These are phyloP conservation scores for Physella acuta DNA, from an alignment of 1,140 invertebrate species.

Conservation along the genomic window DNA sequence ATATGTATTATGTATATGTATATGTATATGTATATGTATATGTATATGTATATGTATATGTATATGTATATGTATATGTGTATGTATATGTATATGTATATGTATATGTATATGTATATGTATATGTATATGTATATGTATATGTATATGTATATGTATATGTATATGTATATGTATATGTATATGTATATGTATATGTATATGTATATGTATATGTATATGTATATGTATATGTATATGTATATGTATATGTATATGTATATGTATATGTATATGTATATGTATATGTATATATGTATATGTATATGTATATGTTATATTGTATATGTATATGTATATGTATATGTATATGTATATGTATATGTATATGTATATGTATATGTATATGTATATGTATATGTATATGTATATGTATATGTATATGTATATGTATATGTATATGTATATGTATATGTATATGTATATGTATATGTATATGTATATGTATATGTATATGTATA, in stretches of 20 bases:
- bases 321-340: not conserved
- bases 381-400: not conserved
- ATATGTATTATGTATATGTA: too few species aligned
- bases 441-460: not conserved
- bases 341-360: not conserved
- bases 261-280: not conserved
- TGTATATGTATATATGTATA: not conserved
- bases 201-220: not conserved
- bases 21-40: too few species aligned
- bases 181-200: not conserved
- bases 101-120: not conserved
- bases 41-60: slow-evolving; percentile 5
- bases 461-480: not conserved
- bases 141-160: not conserved
- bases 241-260: not conserved
- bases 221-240: not conserved
- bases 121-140: not conserved
- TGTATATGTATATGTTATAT: not conserved
- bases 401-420: not conserved
- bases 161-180: not conserved
- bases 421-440: not conserved
- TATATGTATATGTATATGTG: slow-evolving; percentile 5
- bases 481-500: not conserved
- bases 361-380: not conserved
- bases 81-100: slow-evolving; percentile 5